Evolutionary conservation across 2,888 invertebrate genomes (phyloP), one percentile per base, ranked within the genome.

Genomic region (Saturnia japonica): DNA sequence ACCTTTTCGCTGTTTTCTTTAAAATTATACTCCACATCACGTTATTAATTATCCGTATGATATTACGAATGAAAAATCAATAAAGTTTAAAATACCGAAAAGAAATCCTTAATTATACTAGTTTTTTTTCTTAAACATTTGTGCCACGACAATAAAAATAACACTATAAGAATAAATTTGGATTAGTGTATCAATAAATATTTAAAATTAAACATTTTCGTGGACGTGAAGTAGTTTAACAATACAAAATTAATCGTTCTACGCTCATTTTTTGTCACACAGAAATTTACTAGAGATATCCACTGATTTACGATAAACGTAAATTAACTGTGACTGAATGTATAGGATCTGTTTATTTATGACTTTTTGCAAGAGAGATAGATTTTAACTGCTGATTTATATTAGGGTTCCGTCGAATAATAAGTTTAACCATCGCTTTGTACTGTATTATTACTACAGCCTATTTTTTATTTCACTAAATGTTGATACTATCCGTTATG

Each of bases 121-220:
- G 64, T 64, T 64, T 40, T 64, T n/a, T 34, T 34, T 34, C 34
- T 64, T 40, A 40, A 16, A 60, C n/a, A 64, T 40, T 25, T 7
- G 40, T 64, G 64, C 40, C 64, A 40, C 9, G n/a, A 64, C 40
- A 40, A 8, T 40, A 64, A 64, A 64, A 64, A 64, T 28, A 64
- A n/a, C 64, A 34, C n/a, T 40, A 64, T 64, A 54, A 54, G 22
- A 54, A 54, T 54, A 64, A 64, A 64, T 64, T 40, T n/a, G 40
- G 64, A 64, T 64, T 64, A 64, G 40, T 64, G 40, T 64, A 64
- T 64, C 40, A 40, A 64, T 64, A 64, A 64, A 64, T 64, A 64
- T 64, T 64, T 40, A 64, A 64, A 40, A 2, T 28, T 9, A 64
- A 64, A 40, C 64, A 40, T 64, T 64, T 64, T 12, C 64, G 64